phyloP scores from a whole-genome alignment of 2,888 invertebrate genomes.

The Cetonia aurata region DNA sequence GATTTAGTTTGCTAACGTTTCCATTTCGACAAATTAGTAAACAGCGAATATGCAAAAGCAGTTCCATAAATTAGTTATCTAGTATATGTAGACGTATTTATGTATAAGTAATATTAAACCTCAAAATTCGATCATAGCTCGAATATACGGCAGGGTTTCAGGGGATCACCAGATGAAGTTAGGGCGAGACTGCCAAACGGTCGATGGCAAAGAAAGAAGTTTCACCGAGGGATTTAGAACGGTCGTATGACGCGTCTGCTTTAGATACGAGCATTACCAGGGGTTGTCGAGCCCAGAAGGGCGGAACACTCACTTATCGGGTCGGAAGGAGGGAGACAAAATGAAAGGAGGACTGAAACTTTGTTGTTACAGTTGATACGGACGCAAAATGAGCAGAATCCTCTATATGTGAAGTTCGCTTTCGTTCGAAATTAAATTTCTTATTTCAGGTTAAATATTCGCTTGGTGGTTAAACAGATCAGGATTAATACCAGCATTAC shows the following conservation, averaged over 20 bases:
- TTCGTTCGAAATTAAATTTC: constrained; percentile 1
- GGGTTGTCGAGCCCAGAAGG: constrained; percentile 31
- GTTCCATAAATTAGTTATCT: no score
- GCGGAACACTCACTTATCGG: constrained; percentile 35
- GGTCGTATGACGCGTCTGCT: constrained; percentile 24
- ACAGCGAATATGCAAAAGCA: no score
- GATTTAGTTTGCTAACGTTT: no score
- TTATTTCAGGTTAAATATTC: neutral
- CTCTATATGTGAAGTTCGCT: neutral
- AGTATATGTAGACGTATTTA: neutral
- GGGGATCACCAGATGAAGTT: constrained; percentile 15
- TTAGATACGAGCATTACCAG: constrained; percentile 29
- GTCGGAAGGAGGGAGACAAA: constrained; percentile 19
- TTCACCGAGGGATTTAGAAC: constrained; percentile 34
- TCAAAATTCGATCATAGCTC: constrained; percentile 18
- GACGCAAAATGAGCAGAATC: neutral
- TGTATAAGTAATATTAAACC: constrained; percentile 8
- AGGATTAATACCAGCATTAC: neutral
- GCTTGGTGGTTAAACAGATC: neutral
- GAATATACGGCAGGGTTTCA: constrained; percentile 8
- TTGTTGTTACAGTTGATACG: constrained; percentile 15
- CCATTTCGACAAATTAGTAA: no score
- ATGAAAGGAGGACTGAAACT: constrained; percentile 27
- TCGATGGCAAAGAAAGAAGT: constrained; percentile 28
- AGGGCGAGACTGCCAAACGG: constrained; percentile 29